Evolutionary conservation across 2,797 vertebrate genomes (phyloP), one percentile per base, ranked within the genome.

Genomic region (Sphenodon punctatus): DNA sequence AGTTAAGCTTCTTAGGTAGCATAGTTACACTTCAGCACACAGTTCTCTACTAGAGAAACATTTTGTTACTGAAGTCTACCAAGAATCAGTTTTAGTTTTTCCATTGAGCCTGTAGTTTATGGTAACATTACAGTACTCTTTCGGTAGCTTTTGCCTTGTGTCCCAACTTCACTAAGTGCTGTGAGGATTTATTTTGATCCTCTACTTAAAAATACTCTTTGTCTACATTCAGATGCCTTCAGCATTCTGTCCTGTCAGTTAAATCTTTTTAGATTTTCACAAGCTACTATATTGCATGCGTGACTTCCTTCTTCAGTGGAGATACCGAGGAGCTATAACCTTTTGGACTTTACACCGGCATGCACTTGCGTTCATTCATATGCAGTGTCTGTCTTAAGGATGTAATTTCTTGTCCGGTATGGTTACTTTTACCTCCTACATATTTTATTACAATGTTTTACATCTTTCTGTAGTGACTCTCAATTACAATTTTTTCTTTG

Each of bases 161-260:
- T 46, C 39, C n/a, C 25, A 42, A 2, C 55, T 79, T 86, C 53
- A 66, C 45, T 63, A 46, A 59, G 63, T 58, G 77, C 4, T 55
- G 7, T 59, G 65, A 56, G 16, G 4, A 4, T 53, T 53, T 34
- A 36, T 2, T 69, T 86, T 85, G 65, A 20, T 48, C 41, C 16
- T 61, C 82, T n/a, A 12, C 42, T 69, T 42, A 79, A 45, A 20
- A 70, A 66, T 67, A 56, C 66, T 70, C 48, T 75, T 70, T 32
- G 32, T 81, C 87, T 66, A 58, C 9, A 23, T 25, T n/a, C 46
- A 17, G 39, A 56, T 13, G 17, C 4, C 17, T 9, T 59, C 49
- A 39, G 41, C n/a, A 4, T 85, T 85, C 2, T 67, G 86, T 80
- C 77, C 8, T 78, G 86, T 71, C 70, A 34, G 2, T 76, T 79